Evolutionary conservation across 2,113 vertebrate species (phyloP), one percentile per base, ranked within the genome.

Genomic region (Seriola quinqueradiata): DNA sequence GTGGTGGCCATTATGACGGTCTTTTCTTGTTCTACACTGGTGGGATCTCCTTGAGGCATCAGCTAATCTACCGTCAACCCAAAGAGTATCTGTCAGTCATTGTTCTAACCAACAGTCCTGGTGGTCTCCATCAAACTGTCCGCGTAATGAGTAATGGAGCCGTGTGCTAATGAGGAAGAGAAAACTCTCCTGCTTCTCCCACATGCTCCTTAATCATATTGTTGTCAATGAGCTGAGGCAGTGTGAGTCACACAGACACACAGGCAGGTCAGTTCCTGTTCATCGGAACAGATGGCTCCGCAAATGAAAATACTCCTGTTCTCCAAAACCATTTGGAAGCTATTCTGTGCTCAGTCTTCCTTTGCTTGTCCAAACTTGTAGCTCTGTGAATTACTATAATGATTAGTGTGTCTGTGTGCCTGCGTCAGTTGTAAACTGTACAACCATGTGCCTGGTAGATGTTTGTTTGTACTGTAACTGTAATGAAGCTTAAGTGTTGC

Each of bases 111-210:
- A 48, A 25, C 82, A 59, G 71, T 3, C 82, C 44, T 16, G 85
- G 88, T 90, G 90, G 84, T 92, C 91, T 90, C 69, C 9, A 52
- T 78, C 60, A 89, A 77, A 82, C 75, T 46, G n/a, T 25, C 68
- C 34, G 4, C 25, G 23, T 85, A 76, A 82, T 87, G 65, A 89
- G 44, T 50, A 74, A 80, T 50, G 44, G 19, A 83, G 54, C 19
- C 6, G 7, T 48, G 46, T 54, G 19, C 63, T 79, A 76, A 82
- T 4, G 10, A 68, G 60, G 59, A 77, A 61, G 54, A 81, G 65
- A 52, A 73, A 81, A 8, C 21, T 25, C 16, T 74, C 36, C 64
- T 68, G 9, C 68, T 63, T 64, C 52, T 68, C 38, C 65, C 40
- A 70, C 71, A 70, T 16, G 28, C 59, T 84, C 21, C 75, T 83